These are phyloP conservation scores for Gymnosoma rotundatum DNA, from an alignment of 2,888 invertebrate species.

Conservation along the genomic window DNA sequence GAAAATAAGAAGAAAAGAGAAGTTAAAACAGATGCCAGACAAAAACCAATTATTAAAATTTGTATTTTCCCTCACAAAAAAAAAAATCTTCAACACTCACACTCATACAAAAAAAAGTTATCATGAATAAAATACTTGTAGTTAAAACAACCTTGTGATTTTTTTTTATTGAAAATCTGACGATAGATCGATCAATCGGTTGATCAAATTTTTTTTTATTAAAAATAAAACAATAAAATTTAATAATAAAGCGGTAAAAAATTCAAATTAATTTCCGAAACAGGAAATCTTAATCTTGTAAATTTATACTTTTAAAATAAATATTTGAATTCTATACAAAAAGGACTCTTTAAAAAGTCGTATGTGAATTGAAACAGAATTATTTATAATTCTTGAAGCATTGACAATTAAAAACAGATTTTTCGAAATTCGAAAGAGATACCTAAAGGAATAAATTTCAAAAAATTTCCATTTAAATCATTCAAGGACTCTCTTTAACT, in stretches of 20 bases:
- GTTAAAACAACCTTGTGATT: constrained; percentile 39
- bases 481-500: no score
- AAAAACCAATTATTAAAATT: constrained; percentile 80
- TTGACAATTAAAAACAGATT: no score
- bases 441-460: no score
- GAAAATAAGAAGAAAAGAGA: constrained; percentile 16
- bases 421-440: no score
- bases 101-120: not conserved
- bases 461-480: no score
- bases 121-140: constrained; percentile 21
- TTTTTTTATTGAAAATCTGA: constrained; percentile 62
- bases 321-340: not conserved
- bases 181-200: constrained; percentile 61
- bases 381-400: no score
- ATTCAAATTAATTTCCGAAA: constrained; percentile 20
- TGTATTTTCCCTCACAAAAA: constrained; percentile 75
- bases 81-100: constrained; percentile 24
- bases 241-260: constrained; percentile 59
- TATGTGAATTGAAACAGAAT: no score
- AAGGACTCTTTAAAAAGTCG: no score
- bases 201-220: not conserved
- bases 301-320: not conserved
- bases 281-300: constrained; percentile 34
- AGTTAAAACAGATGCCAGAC: constrained; percentile 74
- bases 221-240: constrained; percentile 43